Base-by-base conservation (phyloP, 1,140 invertebrate species). In the Potamilus streckersoni region DNA sequence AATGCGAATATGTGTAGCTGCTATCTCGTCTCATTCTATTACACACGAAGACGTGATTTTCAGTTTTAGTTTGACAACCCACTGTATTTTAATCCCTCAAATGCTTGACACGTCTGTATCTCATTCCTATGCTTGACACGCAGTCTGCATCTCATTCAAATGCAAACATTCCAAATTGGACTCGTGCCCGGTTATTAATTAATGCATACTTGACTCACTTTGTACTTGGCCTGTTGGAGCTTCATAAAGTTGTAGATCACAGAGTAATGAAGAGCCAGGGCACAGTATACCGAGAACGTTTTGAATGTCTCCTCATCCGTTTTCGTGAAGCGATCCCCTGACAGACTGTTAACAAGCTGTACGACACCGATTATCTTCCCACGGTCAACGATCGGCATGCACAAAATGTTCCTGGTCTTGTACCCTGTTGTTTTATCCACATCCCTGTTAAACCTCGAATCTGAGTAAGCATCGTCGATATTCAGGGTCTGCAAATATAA, bases 401-500 rank as follows among this genome's bases (percentile, higher is more conserved):
- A 85, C 17, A 86, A 73, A 57, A 86, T 85, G 69, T 80, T 85
- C 20, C 92, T 91, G 8, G 95, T 96, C 77, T 91, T 92, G 84
- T 95, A 96, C 13, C 94, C 94, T 14, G 95, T 95, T 20, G 92
- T 84, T 83, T 94, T 93, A 87, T 96, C 95, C 0, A 95, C 92
- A 23, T 93, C 91, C 27, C 38, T 91, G 90, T 98, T 97, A 91
- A 99, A 99, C 75, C 96, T 93, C 27, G 93, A 90, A 88, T 98
- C 97, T 75, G 94, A 93, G 85, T 98, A 97, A 17, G 96, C 96
- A 89, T 97, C 94, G 27, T 93, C 91, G 49, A 95, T 94, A 84
- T 94, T 92, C 76, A 95, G 90, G 4, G 96, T 95, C 81, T 82
- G 66, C 11, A 79, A 78, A 23, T 57, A 55, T 38, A 61, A 66